phyloP scores from a whole-genome alignment of 2,888 invertebrate genomes.

The Melieria picta region DNA sequence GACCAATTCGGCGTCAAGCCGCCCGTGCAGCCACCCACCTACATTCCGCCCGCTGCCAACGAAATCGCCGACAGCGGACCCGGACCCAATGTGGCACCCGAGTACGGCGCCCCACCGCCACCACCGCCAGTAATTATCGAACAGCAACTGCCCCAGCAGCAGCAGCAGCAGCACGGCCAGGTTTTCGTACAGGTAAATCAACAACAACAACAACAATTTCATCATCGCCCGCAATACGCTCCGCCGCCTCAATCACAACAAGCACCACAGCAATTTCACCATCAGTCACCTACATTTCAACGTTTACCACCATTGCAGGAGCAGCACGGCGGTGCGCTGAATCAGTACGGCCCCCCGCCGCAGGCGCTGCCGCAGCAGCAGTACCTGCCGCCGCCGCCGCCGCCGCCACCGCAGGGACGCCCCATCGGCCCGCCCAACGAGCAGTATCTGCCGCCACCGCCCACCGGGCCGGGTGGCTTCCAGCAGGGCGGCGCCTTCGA shows the following conservation, averaged over 20 bases:
- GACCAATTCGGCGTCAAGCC: constrained; percentile 71
- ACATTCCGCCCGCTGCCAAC: constrained; percentile 74
- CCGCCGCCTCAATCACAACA: constrained; percentile 5
- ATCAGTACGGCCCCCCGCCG: constrained; percentile 37
- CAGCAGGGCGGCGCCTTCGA: constrained; percentile 45
- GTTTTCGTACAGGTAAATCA: constrained; percentile 45
- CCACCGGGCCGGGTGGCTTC: constrained; percentile 40
- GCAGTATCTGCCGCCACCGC: constrained; percentile 46
- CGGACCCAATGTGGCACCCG: constrained; percentile 42
- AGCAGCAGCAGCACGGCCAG: constrained; percentile 44
- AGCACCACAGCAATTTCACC: constrained; percentile 12
- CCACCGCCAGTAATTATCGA: constrained; percentile 48
- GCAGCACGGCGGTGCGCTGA: constrained; percentile 29
- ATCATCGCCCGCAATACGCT: constrained; percentile 19
- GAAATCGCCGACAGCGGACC: constrained; percentile 59
- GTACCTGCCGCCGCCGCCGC: constrained; percentile 42
- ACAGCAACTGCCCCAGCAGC: constrained; percentile 56
- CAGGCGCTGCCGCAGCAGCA: constrained; percentile 36
- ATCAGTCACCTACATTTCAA: constrained; percentile 5
- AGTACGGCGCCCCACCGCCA: constrained; percentile 49
- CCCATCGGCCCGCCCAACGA: constrained; percentile 35
- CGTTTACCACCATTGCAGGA: constrained; percentile 32
- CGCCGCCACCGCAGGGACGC: constrained; percentile 35
- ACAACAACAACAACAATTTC: constrained; percentile 22
- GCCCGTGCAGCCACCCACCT: constrained; percentile 68